These are phyloP conservation scores for Scaptomyza reducta DNA, from an alignment of 2,888 invertebrate genomes.

Conservation along the genomic window DNA sequence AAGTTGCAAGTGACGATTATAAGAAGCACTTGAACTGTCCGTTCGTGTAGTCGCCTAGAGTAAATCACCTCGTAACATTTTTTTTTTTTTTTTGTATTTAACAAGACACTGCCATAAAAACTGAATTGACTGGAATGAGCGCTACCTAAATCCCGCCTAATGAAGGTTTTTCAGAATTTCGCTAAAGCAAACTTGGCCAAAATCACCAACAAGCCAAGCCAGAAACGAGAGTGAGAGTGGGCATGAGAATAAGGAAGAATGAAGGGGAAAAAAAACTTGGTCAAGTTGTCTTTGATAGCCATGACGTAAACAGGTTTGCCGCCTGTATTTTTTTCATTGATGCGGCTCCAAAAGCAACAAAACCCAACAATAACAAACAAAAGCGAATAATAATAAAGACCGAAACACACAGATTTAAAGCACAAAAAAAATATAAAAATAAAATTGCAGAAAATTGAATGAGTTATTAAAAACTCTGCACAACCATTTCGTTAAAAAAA, in stretches of 20 bases:
- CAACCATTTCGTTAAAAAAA: background rate
- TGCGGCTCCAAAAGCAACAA: constrained; percentile 33
- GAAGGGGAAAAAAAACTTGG: constrained; percentile 40
- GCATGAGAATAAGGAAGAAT: constrained; percentile 22
- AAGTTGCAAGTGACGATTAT: constrained; percentile 49
- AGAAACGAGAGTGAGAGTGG: constrained; percentile 52
- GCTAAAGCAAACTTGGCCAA: constrained; percentile 35
- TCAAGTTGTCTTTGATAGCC: constrained; percentile 53
- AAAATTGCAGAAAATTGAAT: background rate
- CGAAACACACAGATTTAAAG: constrained; percentile 22
- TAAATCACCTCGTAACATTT: constrained; percentile 38
- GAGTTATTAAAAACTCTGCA: constrained; percentile 13
- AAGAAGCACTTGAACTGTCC: constrained; percentile 66
- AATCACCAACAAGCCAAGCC: constrained; percentile 17
- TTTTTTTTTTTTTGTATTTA: background rate
- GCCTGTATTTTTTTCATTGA: constrained; percentile 36
- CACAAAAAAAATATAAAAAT: constrained; percentile 25
- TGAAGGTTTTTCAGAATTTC: constrained; percentile 68
- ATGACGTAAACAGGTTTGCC: constrained; percentile 76
- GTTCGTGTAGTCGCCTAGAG: background rate
- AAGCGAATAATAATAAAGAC: constrained; percentile 57
- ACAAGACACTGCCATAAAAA: constrained; percentile 2
- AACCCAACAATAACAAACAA: constrained; percentile 40
- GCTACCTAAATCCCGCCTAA: constrained; percentile 49
- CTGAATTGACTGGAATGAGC: constrained; percentile 20